Base-by-base conservation (phyloP, 2,113 vertebrate genomes). In the Plotosus lineatus region DNA sequence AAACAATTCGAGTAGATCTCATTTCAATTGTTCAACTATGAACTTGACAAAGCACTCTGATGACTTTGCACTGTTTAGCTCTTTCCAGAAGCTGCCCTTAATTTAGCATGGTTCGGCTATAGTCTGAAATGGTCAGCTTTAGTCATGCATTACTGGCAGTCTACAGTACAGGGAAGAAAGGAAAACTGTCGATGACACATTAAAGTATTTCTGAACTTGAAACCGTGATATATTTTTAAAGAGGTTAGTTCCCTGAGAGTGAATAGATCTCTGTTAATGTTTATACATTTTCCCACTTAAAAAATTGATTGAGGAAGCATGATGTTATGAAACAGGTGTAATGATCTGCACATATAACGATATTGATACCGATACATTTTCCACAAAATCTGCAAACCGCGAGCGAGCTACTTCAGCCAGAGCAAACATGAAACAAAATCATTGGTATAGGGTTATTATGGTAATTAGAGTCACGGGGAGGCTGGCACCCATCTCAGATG, bases 61-160 rank as follows among this genome's bases (percentile, higher is more conserved):
- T 0, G 26, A 33, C 28, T 33, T 15, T 33, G 69, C 69, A 51
- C 17, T 72, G 50, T 46, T 72, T 33, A 72, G 17, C 69, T 33
- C 69, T 51, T 44, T 51, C 69, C 69, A 72, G 44, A 50, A 51
- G 46, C 15, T 72, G 69, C 69, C 46, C 28, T 72, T 72, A 51
- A 51, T 23, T 44, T 33, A 51, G 44, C 28, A 72, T 33, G 9
- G 11, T 15, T 50, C 3, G 1, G 28, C 15, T 33, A 31, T 21
- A 50, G 48, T 1, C 3, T 33, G 21, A 72, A 72, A 33, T 1
- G 3, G 26, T 31, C 7, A 72, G 38, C 21, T 68, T 68, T 68
- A 42, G 1, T 68, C 38, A 26, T 4, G 26, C 38, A 42, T 38
- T 65, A 38, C 61, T 65, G 33, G 0, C 9, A 36, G 31, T 63